Evolutionary conservation across 2,797 vertebrate genomes (phyloP), one percentile per base, ranked within the genome.

Genomic region (Liparis tanakae): DNA sequence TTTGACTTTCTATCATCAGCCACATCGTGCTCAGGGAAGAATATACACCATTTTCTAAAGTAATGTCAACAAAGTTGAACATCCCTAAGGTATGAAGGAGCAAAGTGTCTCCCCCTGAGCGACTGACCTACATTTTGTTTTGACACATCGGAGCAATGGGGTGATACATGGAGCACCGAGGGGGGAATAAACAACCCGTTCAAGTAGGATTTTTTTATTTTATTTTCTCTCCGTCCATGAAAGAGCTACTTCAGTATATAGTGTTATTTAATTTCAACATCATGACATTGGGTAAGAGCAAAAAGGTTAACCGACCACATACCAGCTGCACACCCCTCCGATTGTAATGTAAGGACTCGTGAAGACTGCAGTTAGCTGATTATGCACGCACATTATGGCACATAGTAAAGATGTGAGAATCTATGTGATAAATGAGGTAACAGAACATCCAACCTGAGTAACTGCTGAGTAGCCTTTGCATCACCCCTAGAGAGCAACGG

Each of bases 81-180:
- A 43, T 72, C 56, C 57, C 60, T 18, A 7, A 55, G 39, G 71
- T 63, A 55, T 57, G 69, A 57, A 69, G 36, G 48, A 79, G 66
- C 70, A 67, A 70, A 59, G 48, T 65, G 63, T 80, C 25, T 67
- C 25, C 60, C n/a, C 59, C 37, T 51, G 69, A 79, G 67, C 67
- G 77, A 72, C 70, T 69, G 70, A 22, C 59, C 80, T 70, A 51
- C 14, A 71, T 80, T 72, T 58, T 39, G 13, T 66, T 39, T 68
- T 58, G 64, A 74, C 61, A 65, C 20, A 33, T 55, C 22, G 33
- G 18, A 69, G 59, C 72, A 66, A 1, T 54, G 64, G 72, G 74
- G 76, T 69, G 57, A 71, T 69, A 72, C 55, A 63, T 55, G 67
- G 18, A 39, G 46, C 66, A 70, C 33, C 62, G 39, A 20, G 60